These are phyloP conservation scores for Pipra filicauda DNA, from an alignment of 2,113 vertebrate species.

Conservation along the genomic window DNA sequence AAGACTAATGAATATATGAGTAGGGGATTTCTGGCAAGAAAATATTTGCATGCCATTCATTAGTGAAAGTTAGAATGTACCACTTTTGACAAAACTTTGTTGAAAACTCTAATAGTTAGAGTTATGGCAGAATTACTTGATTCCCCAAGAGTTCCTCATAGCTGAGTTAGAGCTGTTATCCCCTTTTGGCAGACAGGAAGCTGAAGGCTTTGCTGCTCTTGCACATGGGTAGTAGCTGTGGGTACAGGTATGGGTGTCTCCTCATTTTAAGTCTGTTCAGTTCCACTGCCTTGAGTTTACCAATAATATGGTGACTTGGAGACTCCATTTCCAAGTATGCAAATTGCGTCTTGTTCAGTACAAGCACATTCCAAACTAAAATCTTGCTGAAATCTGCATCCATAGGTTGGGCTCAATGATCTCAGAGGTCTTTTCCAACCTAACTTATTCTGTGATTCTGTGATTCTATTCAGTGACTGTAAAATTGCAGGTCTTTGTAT, in stretches of 20 bases:
- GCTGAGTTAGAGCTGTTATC: neutral
- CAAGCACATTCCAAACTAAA: neutral
- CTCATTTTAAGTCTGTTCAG: neutral
- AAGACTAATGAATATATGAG: neutral
- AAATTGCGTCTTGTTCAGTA: neutral
- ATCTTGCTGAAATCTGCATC: neutral
- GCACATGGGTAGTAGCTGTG: rapidly evolving
- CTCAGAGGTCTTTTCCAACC: neutral
- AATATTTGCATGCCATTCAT: neutral
- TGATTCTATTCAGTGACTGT: neutral
- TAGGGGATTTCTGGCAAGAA: neutral
- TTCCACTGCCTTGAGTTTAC: neutral
- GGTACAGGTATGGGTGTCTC: neutral
- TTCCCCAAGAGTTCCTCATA: neutral
- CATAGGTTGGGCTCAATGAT: neutral
- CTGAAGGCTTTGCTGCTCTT: neutral
- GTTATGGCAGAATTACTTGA: neutral
- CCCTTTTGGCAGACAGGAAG: neutral
- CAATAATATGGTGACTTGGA: neutral
- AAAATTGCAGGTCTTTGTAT: neutral
- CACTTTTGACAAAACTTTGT: neutral
- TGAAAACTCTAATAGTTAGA: neutral
- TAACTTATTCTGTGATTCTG: neutral
- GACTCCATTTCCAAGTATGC: neutral
- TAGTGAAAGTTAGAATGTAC: neutral